Evolutionary conservation across 1,140 invertebrate genomes (phyloP).

Genomic region (Amyelois transitella): DNA sequence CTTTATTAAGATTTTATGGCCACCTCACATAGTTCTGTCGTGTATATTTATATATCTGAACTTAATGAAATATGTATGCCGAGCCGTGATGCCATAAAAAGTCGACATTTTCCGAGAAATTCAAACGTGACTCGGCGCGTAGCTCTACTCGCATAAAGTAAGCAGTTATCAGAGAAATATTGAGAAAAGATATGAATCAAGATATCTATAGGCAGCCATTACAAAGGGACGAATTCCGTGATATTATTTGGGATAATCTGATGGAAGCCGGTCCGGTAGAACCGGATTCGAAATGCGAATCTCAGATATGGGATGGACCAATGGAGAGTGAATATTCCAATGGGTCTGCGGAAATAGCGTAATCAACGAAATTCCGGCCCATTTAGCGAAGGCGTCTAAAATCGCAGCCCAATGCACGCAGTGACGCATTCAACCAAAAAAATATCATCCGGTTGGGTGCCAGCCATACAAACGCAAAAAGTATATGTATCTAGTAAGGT

Average conservation of each 20-base stretch:
- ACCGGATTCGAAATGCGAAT: too few relatives aligned
- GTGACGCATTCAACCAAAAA: background rate
- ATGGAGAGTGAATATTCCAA: background rate
- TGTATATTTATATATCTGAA: slow-evolving; percentile 6
- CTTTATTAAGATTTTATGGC: slow-evolving; percentile 18
- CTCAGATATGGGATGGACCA: slow-evolving; percentile 2
- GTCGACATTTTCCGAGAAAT: slow-evolving; percentile 6
- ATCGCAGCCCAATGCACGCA: slow-evolving; percentile 4
- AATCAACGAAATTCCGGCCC: slow-evolving; percentile 18
- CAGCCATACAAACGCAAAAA: background rate
- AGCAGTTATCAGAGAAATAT: too few relatives aligned
- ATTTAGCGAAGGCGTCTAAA: slow-evolving; percentile 11
- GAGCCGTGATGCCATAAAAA: slow-evolving; percentile 8
- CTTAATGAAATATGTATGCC: slow-evolving; percentile 27
- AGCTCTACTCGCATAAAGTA: background rate
- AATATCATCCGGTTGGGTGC: background rate
- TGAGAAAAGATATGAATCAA: background rate
- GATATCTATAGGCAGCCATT: background rate
- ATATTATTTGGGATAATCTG: too few relatives aligned
- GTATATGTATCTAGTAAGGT: too few relatives aligned
- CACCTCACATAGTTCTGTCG: slow-evolving; percentile 13
- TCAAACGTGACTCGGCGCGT: background rate
- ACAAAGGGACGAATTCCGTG: too few relatives aligned
- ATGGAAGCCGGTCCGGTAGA: too few relatives aligned
- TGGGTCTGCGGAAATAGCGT: slow-evolving; percentile 13